These are phyloP conservation scores for Urophycis tenuis DNA, from an alignment of 2,797 vertebrate genomes.

Conservation along the genomic window DNA sequence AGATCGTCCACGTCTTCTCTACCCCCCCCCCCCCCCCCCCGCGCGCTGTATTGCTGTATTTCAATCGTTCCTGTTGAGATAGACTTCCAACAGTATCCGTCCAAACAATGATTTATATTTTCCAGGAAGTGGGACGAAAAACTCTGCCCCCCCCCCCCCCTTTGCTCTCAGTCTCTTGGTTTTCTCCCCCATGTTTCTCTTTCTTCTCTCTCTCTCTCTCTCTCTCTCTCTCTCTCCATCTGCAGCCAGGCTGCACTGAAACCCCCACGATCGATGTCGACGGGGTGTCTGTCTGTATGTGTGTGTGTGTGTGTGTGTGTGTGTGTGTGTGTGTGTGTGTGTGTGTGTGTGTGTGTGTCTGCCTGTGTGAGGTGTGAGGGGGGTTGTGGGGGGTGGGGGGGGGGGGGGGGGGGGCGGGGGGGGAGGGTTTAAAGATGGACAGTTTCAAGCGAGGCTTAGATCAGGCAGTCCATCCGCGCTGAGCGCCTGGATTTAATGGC, in stretches of 20 bases:
- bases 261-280: slow-evolving; percentile 31
- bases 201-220: slow-evolving; percentile 13
- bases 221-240: slow-evolving; percentile 19
- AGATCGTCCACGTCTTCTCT: slow-evolving; percentile 22
- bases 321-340: no score
- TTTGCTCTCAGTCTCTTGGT: no score
- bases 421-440: slow-evolving; percentile 46
- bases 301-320: no score
- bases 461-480: slow-evolving; percentile 27
- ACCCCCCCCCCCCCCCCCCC: no score
- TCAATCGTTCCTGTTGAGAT: slow-evolving; percentile 24
- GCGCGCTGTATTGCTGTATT: no score
- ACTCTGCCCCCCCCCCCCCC: no score
- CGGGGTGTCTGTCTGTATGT: slow-evolving; percentile 28
- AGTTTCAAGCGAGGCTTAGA: slow-evolving; percentile 35
- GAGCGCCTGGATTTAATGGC: slow-evolving; percentile 31
- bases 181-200: no score
- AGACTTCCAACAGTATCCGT: slow-evolving; percentile 23
- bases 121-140: neutral
- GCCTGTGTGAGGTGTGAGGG: no score
- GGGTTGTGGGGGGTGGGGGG: no score
- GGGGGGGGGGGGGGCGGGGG: no score
- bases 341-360: no score
- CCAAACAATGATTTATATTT: slow-evolving; percentile 13
- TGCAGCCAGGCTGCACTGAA: slow-evolving; percentile 27